These are phyloP conservation scores for Emberiza fucata DNA, from an alignment of 2,113 vertebrate genomes.

Conservation along the genomic window DNA sequence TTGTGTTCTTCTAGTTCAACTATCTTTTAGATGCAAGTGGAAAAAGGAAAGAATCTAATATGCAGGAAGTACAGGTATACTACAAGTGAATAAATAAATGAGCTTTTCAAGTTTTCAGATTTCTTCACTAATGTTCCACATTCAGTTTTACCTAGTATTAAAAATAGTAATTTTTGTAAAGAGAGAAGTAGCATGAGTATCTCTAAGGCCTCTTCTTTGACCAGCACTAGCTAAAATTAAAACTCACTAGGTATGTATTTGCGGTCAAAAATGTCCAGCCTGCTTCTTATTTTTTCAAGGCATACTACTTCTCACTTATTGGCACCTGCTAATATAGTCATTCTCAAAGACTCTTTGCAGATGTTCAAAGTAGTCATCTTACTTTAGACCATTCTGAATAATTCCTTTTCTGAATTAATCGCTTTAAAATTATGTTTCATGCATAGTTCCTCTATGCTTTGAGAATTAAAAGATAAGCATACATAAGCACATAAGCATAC, in stretches of 20 bases:
- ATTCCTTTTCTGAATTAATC: not conserved
- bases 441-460: not conserved
- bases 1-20: not conserved
- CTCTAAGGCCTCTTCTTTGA: not conserved
- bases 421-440: not conserved
- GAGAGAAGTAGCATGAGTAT: not conserved
- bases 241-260: not conserved
- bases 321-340: not conserved
- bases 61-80: not conserved
- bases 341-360: not conserved
- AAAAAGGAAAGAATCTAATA: not conserved
- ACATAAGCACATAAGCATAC: too few species aligned
- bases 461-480: not conserved
- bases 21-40: not conserved
- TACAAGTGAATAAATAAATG: not conserved
- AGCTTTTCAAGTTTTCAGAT: not conserved
- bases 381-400: not conserved
- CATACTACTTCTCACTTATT: not conserved
- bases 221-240: not conserved
- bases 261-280: not conserved
- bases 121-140: not conserved
- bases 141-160: not conserved
- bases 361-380: not conserved
- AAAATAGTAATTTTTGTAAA: not conserved
- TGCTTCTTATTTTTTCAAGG: not conserved